These are phyloP conservation scores for Tupiocoris notatus DNA, from an alignment of 2,888 invertebrate genomes.

Conservation along the genomic window DNA sequence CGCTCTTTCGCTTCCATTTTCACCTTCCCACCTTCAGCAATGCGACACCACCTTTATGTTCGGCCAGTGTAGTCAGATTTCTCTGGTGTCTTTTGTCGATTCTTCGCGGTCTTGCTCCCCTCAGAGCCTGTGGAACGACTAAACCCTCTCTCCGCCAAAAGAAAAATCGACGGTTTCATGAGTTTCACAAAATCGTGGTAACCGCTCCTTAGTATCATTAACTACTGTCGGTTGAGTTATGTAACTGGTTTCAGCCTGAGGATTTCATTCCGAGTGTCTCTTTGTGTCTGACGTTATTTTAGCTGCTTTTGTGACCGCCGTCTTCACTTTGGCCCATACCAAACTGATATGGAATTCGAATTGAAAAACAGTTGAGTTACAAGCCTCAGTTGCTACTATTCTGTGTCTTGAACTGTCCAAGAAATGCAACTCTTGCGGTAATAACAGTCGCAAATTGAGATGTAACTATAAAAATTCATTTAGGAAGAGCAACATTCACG, in stretches of 20 bases:
- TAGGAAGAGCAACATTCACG: no score
- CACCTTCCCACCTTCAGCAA: neutral
- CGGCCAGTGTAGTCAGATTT: neutral
- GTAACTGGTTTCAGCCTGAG: neutral
- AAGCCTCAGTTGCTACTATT: no score
- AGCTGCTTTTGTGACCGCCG: no score
- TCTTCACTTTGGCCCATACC: no score
- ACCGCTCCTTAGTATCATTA: neutral
- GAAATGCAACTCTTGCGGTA: no score
- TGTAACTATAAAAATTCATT: no score
- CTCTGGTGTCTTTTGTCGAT: neutral
- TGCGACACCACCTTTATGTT: neutral
- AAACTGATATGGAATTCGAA: no score
- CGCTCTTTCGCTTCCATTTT: neutral
- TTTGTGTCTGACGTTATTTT: no score
- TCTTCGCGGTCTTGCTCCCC: slow-evolving; percentile 1
- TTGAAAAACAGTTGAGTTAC: no score
- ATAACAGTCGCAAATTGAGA: no score
- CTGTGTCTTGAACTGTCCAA: no score
- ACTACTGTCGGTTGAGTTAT: neutral
- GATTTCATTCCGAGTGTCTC: no score
- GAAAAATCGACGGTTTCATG: neutral
- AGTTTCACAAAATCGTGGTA: neutral
- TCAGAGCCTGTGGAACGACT: neutral
- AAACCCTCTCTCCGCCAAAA: neutral